A percentile compares a stretch with the other conserved stretches of the same genome.
Evolutionary conservation across 37 sponge, comb jelly and placozoan species (phyloP).

Genomic region (Amphimedon queenslandica): DNA sequence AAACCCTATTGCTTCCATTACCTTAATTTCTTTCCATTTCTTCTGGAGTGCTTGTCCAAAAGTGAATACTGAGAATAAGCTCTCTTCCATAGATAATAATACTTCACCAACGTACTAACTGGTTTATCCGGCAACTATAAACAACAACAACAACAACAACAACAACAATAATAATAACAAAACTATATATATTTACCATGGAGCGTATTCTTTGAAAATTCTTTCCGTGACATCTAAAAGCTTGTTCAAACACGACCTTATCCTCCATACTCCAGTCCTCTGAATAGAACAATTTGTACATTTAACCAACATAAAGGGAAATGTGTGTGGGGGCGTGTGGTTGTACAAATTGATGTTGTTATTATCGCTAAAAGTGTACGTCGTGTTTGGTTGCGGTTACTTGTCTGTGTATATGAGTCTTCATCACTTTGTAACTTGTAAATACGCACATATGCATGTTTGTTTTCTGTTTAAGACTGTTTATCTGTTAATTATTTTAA

Average conservation of each 20-base stretch:
- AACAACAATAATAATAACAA: neutral
- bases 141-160: neutral
- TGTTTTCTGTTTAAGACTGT: no score
- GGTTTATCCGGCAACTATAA: conserved; percentile 72
- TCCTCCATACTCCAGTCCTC: conserved; percentile 85
- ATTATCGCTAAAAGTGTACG: no score
- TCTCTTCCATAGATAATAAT: conserved; percentile 85
- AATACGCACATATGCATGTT: no score
- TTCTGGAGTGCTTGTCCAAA: conserved; percentile 68
- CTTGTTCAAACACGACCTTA: conserved; percentile 83
- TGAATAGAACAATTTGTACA: neutral
- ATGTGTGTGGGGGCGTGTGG: no score
- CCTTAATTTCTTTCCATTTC: conserved; percentile 35
- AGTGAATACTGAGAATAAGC: conserved; percentile 50
- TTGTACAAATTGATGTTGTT: no score
- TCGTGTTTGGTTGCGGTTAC: no score
- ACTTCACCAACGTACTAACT: conserved; percentile 69
- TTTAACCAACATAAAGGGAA: no score
- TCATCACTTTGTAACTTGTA: no score
- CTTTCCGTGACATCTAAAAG: conserved; percentile 78
- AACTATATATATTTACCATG: conserved; percentile 37
- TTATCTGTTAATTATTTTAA: no score
- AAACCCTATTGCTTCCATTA: neutral
- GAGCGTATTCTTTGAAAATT: conserved; percentile 74
- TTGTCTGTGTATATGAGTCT: no score